phyloP scores from a whole-genome alignment of 2,113 vertebrate genomes.

The Plestiodon gilberti region DNA sequence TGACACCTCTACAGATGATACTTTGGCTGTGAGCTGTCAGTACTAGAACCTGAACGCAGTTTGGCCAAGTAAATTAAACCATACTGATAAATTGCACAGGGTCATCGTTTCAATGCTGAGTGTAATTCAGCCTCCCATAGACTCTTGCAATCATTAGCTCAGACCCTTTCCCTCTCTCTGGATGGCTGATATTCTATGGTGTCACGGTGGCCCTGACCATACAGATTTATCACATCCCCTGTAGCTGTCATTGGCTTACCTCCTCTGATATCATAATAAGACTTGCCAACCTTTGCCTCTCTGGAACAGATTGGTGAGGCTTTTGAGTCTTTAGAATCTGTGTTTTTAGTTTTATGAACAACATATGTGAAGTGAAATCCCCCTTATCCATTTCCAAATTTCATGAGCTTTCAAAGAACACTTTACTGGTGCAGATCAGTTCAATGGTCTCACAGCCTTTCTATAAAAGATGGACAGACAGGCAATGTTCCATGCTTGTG shows the following conservation, averaged over 20 bases:
- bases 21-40: neutral
- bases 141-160: neutral
- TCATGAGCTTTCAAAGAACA: neutral
- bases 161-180: neutral
- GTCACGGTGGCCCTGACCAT: neutral
- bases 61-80: slow-evolving; percentile 1
- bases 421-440: neutral
- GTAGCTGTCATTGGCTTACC: neutral
- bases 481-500: neutral
- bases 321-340: neutral
- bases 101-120: neutral
- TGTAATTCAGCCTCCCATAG: neutral
- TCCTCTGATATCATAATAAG: neutral
- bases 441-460: neutral
- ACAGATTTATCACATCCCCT: neutral
- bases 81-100: neutral
- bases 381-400: neutral
- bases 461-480: neutral
- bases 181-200: neutral
- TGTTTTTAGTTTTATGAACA: neutral
- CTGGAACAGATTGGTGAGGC: neutral
- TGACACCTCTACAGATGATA: slow-evolving; percentile 8
- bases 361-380: neutral
- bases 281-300: neutral
- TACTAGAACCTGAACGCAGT: neutral